Evolutionary conservation across 1,140 invertebrate genomes (phyloP).

Genomic region (Drosophila funebris): DNA sequence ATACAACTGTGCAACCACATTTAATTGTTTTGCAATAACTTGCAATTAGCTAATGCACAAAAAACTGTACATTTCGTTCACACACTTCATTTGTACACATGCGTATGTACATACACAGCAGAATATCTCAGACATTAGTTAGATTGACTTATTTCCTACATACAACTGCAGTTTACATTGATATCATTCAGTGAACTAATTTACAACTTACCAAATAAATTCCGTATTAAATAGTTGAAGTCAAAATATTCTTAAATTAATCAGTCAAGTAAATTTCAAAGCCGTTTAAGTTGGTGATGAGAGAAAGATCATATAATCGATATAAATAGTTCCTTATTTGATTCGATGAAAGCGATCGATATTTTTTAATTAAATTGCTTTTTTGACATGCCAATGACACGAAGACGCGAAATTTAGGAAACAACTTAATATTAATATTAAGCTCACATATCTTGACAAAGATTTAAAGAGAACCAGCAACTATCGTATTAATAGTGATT

Average conservation of each 20-base stretch:
- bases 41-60: not conserved
- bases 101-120: not conserved
- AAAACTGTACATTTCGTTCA: not conserved
- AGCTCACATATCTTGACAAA: too few species aligned
- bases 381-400: too few species aligned
- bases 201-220: conserved; percentile 6
- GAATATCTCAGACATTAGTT: not conserved
- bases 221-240: not conserved
- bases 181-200: not conserved
- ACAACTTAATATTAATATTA: too few species aligned
- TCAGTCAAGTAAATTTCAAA: conserved; percentile 15
- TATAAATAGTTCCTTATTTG: too few species aligned
- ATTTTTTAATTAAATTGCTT: too few species aligned
- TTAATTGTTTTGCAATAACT: not conserved
- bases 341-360: too few species aligned
- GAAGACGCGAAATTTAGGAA: too few species aligned
- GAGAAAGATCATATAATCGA: too few species aligned
- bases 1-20: not conserved
- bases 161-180: not conserved
- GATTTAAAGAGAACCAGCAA: too few species aligned
- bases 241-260: conserved; percentile 2
- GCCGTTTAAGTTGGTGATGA: not conserved
- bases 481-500: too few species aligned
- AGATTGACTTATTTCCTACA: not conserved
- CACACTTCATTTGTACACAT: conserved; percentile 3